Conservation (phyloP, 2,888 invertebrate genomes). For the Cheilosia soror region DNA sequence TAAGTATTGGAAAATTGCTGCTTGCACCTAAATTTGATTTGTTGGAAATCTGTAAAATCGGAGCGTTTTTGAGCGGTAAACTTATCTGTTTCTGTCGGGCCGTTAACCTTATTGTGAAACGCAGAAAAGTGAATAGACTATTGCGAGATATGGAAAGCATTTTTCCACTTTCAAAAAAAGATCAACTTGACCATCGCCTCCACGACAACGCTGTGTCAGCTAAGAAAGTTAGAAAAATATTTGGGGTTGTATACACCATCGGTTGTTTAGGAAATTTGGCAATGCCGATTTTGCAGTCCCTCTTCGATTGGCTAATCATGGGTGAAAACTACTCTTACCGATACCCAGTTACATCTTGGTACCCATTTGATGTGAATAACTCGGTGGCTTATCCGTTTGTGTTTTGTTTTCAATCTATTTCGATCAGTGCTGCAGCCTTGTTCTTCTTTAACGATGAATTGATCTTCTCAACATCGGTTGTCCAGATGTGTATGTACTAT, state of each 20-base stretch:
- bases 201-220: background rate
- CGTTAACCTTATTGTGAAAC: background rate
- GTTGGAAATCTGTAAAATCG: background rate
- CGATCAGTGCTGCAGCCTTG: background rate
- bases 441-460: slow-evolving; percentile 32
- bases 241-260: background rate
- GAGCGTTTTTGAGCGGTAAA: background rate
- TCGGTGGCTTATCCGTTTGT: background rate
- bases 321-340: background rate
- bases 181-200: background rate
- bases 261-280: background rate
- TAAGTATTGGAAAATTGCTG: background rate
- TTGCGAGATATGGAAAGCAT: background rate
- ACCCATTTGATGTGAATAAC: slow-evolving; percentile 2
- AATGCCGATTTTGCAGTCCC: slow-evolving; percentile 14
- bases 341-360: slow-evolving; percentile 3
- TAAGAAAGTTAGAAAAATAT: background rate
- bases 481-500: slow-evolving; percentile 56
- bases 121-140: background rate
- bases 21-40: background rate
- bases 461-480: slow-evolving; percentile 13
- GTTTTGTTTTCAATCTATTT: background rate
- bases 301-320: background rate
- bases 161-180: background rate
- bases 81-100: background rate